Base-by-base conservation (phyloP, 2,113 vertebrate genomes). In the Amia ocellicauda region DNA sequence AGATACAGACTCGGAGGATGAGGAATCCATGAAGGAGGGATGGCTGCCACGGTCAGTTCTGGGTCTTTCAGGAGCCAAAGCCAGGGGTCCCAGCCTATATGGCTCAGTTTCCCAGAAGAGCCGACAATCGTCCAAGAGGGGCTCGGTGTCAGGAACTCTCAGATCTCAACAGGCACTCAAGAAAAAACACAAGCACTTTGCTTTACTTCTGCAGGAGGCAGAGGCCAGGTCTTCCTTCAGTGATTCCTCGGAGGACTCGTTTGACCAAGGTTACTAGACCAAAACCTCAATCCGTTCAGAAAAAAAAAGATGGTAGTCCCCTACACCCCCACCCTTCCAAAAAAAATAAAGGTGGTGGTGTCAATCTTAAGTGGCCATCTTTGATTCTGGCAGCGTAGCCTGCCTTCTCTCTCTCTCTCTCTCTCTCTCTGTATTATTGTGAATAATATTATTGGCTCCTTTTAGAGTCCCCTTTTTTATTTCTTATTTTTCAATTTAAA, bases 191-290 rank as follows among this genome's bases (percentile, higher is more conserved):
- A 90, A 90, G 88, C 92, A 91, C 54, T 97, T 98, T 84, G 93
- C 93, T 71, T 85, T 96, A 84, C 90, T 98, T 79, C 90, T 97
- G 67, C 89, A 86, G 73, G 95, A 97, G 79, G 89, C 91, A 0
- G 92, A 91, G 86, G 91, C 87, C 3, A 93, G 91, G 53, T 85
- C 86, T 70, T 87, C 86, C 67, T 88, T 86, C 86, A 91, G 87
- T 53, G 88, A 91, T 80, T 95, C 95, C 72, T 97, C 94, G 60
- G 94, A 95, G 83, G 95, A 99, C 92, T 98, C 95, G 58, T 93
- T 96, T 64, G 93, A 99, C 83, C 95, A 99, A 99, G 96, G 95
- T 99, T 97, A 98, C 88, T 98, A 95, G 92, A 80, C 87, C 66
- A 87, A 78, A 81, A 83, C 74, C 72, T 69, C 70, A 67, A 66